Percentiles rank a stretch among this genome's conserved stretches.
These are phyloP conservation scores for Ornithoptera alexandrae DNA, from an alignment of 2,888 invertebrate species.

Conservation along the genomic window DNA sequence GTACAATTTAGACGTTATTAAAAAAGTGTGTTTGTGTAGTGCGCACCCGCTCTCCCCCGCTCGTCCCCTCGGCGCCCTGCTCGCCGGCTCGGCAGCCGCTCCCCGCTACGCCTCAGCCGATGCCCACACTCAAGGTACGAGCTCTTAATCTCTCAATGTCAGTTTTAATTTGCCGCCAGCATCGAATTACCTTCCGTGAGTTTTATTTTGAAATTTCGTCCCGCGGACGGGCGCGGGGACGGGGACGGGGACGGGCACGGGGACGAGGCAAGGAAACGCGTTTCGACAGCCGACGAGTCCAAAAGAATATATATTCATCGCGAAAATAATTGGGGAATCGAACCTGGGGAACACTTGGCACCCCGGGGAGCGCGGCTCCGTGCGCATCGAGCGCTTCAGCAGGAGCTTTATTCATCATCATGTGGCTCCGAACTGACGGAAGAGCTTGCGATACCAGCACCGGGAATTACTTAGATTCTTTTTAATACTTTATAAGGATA, in stretches of 20 bases:
- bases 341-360: constrained; percentile 3
- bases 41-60: too few species aligned
- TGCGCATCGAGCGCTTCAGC: too few species aligned
- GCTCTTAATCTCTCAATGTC: constrained; percentile 78
- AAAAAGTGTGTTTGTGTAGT: constrained; percentile 46
- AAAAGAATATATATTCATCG: constrained; percentile 46
- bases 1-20: constrained; percentile 42
- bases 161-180: constrained; percentile 73
- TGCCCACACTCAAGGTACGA: constrained; percentile 57
- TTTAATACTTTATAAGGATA: too few species aligned
- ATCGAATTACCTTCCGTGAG: constrained; percentile 73
- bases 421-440: too few species aligned
- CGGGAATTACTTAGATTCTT: too few species aligned
- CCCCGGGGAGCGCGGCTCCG: not conserved
- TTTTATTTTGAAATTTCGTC: constrained; percentile 69
- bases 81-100: too few species aligned
- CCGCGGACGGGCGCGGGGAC: constrained; percentile 40
- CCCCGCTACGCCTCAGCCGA: constrained; percentile 41
- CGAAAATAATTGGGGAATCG: constrained; percentile 42
- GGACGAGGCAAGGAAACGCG: constrained; percentile 58
- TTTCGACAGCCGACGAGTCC: constrained; percentile 59
- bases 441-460: too few species aligned
- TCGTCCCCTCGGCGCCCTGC: constrained; percentile 29
- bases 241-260: constrained; percentile 33
- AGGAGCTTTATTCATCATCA: too few species aligned